phyloP scores from a whole-genome alignment of 2,113 vertebrate species.

The Seriola dumerili region DNA sequence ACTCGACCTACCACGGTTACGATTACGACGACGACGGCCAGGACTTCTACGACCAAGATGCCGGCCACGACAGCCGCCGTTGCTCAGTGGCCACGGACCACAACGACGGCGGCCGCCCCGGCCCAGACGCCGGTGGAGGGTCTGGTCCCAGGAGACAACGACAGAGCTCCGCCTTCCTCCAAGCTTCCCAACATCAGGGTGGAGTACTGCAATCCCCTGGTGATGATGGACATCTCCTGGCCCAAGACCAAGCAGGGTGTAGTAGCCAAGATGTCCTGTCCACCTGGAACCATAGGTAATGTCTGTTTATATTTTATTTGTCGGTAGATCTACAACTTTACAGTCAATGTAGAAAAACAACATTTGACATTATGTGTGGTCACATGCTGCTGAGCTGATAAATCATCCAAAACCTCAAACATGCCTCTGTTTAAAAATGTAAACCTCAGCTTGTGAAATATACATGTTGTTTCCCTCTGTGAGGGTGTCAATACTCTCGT shows the following conservation, averaged over 20 bases:
- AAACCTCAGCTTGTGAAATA: not conserved
- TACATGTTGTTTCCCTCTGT: not conserved
- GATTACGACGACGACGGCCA: conserved; percentile 76
- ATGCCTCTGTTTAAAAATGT: not conserved
- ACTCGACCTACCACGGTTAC: conserved; percentile 78
- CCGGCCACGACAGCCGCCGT: conserved; percentile 74
- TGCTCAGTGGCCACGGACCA: conserved; percentile 83
- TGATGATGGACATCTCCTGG: conserved; percentile 92
- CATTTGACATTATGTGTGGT: not conserved
- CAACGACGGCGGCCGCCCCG: conserved; percentile 76
- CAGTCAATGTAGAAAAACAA: not conserved
- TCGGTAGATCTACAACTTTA: not conserved
- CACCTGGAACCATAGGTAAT: conserved; percentile 91
- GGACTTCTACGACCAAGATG: conserved; percentile 75
- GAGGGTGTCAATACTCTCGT: conserved; percentile 49
- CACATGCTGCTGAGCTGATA: conserved; percentile 6
- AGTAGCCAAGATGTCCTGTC: conserved; percentile 90
- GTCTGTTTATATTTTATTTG: not conserved
- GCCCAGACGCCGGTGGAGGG: conserved; percentile 75
- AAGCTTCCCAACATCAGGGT: conserved; percentile 87
- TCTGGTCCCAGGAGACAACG: conserved; percentile 75
- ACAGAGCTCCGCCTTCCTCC: conserved; percentile 83
- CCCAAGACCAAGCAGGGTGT: conserved; percentile 93
- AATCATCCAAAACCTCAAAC: conserved; percentile 28
- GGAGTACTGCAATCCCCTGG: conserved; percentile 90